phyloP scores from a whole-genome alignment of 2,113 vertebrate genomes.

The Grallaria varia region DNA sequence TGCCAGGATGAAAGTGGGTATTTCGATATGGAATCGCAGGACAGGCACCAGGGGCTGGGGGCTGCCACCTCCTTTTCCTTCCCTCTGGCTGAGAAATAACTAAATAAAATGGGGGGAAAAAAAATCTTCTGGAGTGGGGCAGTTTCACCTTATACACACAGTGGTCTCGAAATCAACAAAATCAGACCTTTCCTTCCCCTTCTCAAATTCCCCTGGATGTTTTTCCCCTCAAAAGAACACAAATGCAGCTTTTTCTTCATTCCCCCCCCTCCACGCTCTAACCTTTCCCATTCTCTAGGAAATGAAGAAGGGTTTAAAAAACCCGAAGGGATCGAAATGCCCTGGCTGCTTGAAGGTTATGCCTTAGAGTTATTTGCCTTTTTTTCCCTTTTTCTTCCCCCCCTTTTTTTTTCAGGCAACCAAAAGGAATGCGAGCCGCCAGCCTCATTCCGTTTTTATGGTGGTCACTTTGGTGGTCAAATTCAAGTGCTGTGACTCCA shows the following conservation, averaged over 20 bases:
- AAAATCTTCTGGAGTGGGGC: background rate
- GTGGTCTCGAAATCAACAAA: background rate
- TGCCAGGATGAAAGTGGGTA: background rate
- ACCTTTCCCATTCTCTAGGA: background rate
- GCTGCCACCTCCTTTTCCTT: background rate
- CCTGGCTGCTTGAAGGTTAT: background rate
- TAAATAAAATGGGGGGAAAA: rapidly evolving
- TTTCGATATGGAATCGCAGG: background rate
- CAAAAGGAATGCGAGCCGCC: conserved; percentile 80
- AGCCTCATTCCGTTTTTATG: conserved; percentile 88
- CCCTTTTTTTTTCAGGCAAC: conserved; percentile 55
- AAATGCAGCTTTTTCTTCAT: background rate
- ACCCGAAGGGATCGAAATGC: background rate
- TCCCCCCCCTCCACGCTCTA: background rate
- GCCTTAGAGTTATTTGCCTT: background rate
- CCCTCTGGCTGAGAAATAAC: background rate
- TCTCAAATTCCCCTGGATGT: background rate
- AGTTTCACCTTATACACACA: background rate
- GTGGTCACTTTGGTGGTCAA: conserved; percentile 98
- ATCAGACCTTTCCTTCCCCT: background rate
- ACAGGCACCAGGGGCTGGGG: background rate
- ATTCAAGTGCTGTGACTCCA: conserved; percentile 98
- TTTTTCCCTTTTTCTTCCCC: background rate
- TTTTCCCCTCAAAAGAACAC: background rate
- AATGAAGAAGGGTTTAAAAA: background rate